These are phyloP conservation scores for Diphyllodes magnificus DNA, from an alignment of 2,113 vertebrate species.

Conservation along the genomic window DNA sequence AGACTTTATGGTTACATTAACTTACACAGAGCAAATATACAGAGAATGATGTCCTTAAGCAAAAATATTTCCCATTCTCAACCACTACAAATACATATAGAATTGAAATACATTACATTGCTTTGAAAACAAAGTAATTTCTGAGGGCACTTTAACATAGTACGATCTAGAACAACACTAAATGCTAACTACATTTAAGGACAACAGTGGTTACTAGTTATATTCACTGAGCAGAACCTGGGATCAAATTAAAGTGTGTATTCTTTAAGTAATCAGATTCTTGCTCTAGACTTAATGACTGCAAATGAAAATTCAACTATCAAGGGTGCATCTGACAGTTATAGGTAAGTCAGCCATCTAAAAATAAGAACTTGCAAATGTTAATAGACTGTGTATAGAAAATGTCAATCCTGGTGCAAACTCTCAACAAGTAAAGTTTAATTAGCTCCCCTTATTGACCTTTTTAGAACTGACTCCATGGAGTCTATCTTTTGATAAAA, in stretches of 20 bases:
- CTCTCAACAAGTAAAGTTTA: slow-evolving; percentile 16
- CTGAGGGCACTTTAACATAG: not conserved
- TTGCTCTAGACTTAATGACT: not conserved
- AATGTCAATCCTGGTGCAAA: slow-evolving; percentile 49
- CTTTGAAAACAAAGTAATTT: not conserved
- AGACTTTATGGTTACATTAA: not conserved
- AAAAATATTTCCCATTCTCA: not conserved
- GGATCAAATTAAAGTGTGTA: not conserved
- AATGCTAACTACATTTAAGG: not conserved
- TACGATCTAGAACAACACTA: fast-evolving
- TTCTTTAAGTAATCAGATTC: not conserved
- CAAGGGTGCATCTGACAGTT: slow-evolving; percentile 1
- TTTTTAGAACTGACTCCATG: not conserved
- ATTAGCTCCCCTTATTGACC: slow-evolving; percentile 34
- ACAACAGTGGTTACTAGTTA: not conserved
- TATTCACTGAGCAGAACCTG: not conserved
- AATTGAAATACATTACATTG: not conserved
- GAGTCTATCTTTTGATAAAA: not conserved
- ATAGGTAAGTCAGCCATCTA: not conserved
- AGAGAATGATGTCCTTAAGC: not conserved
- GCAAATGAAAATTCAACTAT: slow-evolving; percentile 4
- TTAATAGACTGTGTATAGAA: slow-evolving; percentile 27
- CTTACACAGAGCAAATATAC: not conserved
- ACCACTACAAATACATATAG: not conserved
- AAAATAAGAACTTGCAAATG: slow-evolving; percentile 39